Evolutionary conservation across 2,797 vertebrate genomes (phyloP).

Genomic region (Australoheros facetus): DNA sequence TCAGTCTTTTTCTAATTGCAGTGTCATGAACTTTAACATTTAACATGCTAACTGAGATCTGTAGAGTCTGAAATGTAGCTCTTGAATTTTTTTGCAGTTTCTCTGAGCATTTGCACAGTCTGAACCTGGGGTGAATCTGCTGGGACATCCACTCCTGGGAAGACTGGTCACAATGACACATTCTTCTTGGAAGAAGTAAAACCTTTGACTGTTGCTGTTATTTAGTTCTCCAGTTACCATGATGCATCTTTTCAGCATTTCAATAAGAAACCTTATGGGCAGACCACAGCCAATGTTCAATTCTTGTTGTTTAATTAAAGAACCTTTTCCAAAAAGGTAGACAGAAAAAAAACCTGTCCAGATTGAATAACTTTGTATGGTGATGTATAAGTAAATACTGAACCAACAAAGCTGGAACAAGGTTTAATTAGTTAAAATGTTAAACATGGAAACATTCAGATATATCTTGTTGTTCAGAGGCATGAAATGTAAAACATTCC

Average conservation of each 20-base stretch:
- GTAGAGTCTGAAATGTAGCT: background rate
- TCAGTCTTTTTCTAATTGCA: background rate
- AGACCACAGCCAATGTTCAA: background rate
- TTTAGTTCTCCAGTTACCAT: too few relatives aligned
- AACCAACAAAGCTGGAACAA: slow-evolving; percentile 32
- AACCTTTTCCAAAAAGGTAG: background rate
- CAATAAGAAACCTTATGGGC: background rate
- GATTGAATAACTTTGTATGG: background rate
- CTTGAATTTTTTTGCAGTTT: background rate
- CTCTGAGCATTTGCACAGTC: background rate
- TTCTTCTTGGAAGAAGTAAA: background rate
- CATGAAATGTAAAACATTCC: slow-evolving; percentile 50
- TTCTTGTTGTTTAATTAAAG: background rate
- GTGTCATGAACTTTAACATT: background rate
- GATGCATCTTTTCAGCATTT: background rate
- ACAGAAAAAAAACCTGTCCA: background rate
- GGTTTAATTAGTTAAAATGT: slow-evolving; percentile 56
- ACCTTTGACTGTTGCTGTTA: background rate
- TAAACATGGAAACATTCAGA: slow-evolving; percentile 55
- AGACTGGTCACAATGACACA: too few relatives aligned
- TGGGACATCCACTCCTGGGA: background rate
- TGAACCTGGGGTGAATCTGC: background rate
- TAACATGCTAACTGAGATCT: background rate
- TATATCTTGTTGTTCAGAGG: slow-evolving; percentile 55
- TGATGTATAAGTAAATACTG: slow-evolving; percentile 23